Base-by-base conservation (phyloP, 2,888 invertebrate species). In the Synergus gifuensis region DNA sequence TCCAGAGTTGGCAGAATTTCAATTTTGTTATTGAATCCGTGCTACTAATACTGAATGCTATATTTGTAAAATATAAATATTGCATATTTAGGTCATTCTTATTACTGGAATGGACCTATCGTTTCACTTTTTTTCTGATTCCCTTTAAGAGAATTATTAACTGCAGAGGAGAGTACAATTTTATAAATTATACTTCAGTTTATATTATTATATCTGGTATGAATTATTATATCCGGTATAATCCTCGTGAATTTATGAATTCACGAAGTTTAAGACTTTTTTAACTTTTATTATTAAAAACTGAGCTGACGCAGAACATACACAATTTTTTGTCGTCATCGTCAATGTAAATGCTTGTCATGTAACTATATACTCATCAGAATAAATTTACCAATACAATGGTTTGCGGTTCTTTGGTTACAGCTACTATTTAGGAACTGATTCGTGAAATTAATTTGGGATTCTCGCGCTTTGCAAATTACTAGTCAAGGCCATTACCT, bases 1-100 rank as follows among this genome's bases (percentile, higher is more conserved):
- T 73, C 73, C 73, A 54, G 73, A 73, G 73, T 73, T 73, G 73
- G 73, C 73, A 73, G 73, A 73, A 73, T 73, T 73, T 73, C 73
- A 73, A 73, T 73, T 73, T 73, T 73, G 73, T 73, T 73, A 73
- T 73, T 73, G 73, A 73, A 73, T 73, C 73, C 73, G 36, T 36
- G 73, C 54, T 73, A 54, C 54, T 73, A 73, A 73, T 66, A 66
- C 66, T 66, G 18, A 66, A 66, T 49, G 69, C 28, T 36, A 73
- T 73, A 73, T 73, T 73, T 54, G 73, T 73, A 36, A 49, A 73
- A 73, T 73, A 73, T 73, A 73, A 54, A 73, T 28, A 73, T 73
- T 73, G 28, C 49, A 46, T 36, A 73, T 73, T 54, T 36, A 54
- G 73, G 54, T 73, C 49, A 73, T 54, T 73, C 54, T 73, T 73